Evolutionary conservation across 2,888 invertebrate species (phyloP), one percentile per base, ranked within the genome.

Genomic region (Apodemia zela): DNA sequence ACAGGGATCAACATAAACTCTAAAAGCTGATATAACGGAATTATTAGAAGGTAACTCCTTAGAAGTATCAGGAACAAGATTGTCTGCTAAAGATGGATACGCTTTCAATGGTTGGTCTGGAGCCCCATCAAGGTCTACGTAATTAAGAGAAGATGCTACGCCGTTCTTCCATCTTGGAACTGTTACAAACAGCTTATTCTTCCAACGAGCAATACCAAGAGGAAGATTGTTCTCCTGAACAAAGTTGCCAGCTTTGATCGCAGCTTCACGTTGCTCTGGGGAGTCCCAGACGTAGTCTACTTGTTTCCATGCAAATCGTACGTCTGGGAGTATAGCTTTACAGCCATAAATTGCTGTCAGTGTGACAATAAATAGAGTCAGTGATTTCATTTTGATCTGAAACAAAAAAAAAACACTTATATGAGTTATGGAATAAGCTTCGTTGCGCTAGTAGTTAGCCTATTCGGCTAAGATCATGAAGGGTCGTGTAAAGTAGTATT

Each of bases 71-170:
- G 94, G 94, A 60, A 98, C 93, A 57, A 95, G 94, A 80, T 98
- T 98, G 21, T 96, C 95, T 72, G 95, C 93, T 92, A 95, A 95
- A 69, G 93, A 94, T 4, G 97, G 97, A 77, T 97, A 97, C 0
- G 97, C 96, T 61, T 90, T 94, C 35, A 97, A 80, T 13, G 86
- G 84, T 29, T 96, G 95, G 72, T 97, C 96, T 82, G 95, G 95
- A 72, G 94, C 82, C 15, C 90, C 93, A 51, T 89, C 87, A 3
- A 95, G 71, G 64, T 94, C 93, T 29, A 96, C 83, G 74, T 95
- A 95, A 74, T 94, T 95, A 4, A 96, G 80, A 0, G 95, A 93
- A 8, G 96, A 93, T 10, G 94, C 94, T 0, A 96, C 95, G 0
- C 96, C 96, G 25, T 90, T 82, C 79, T 94, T 94, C 95, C 95